Percentiles rank a stretch among this genome's conserved stretches.
Conservation (phyloP, 2,113 vertebrate species). For the Caranx melampygus region DNA sequence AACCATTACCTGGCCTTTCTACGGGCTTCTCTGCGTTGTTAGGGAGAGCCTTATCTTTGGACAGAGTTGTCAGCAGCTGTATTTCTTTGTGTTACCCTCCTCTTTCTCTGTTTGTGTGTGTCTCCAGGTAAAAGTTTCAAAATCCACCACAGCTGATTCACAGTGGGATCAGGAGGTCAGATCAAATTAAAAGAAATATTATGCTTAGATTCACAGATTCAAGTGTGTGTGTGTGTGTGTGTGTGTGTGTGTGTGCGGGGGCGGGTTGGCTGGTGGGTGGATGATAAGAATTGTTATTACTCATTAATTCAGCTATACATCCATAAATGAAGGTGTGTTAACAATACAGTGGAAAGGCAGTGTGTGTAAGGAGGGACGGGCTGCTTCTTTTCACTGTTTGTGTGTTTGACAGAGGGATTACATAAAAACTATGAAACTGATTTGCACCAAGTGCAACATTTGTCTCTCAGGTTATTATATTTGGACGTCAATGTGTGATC, state of each 20-base stretch:
- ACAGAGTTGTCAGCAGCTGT: conserved; percentile 9
- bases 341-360: not conserved
- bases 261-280: not conserved
- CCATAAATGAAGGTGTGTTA: conserved; percentile 10
- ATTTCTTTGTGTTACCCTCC: not conserved
- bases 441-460: too few species aligned
- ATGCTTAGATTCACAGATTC: not conserved
- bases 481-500: too few species aligned
- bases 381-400: not conserved
- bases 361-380: conserved; percentile 7
- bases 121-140: conserved; percentile 1
- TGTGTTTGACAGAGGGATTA: too few species aligned
- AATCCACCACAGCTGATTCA: conserved; percentile 26
- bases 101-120: conserved; percentile 1
- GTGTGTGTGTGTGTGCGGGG: not conserved
- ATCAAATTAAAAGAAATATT: not conserved
- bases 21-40: conserved; percentile 36
- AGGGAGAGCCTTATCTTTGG: conserved; percentile 27
- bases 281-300: conserved; percentile 9
- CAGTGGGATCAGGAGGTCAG: too few species aligned
- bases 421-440: too few species aligned
- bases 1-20: conserved; percentile 73
- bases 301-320: not conserved
- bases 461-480: too few species aligned
- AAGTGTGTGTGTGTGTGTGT: not conserved